Evolutionary conservation across 2,797 vertebrate species (phyloP), one percentile per base, ranked within the genome.

Genomic region (Phalloptychus januarius): DNA sequence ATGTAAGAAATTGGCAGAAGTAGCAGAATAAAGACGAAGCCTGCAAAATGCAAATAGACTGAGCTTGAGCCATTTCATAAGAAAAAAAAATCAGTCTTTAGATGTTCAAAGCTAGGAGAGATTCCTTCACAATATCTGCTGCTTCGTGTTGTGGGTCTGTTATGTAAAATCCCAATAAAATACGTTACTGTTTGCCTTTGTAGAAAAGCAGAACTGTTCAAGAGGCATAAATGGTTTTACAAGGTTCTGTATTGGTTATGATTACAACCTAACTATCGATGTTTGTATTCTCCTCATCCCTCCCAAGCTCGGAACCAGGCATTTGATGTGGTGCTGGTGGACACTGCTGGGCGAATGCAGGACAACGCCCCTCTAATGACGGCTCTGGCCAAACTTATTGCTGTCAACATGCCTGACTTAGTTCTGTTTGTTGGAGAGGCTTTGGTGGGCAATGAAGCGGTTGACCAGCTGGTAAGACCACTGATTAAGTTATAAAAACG

Each of bases 311-410:
- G 98, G 33, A 98, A 98, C 92, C 98, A 99, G 93, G 94, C 90
- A 36, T 98, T 98, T 42, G 97, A 99, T 0, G 98, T 99, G 93
- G 98, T 99, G 81, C 93, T 99, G 95, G 98, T 99, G 94, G 98
- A 99, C 94, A 99, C 98, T 0, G 98, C 98, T 0, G 98, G 98
- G 77, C 98, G 98, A 75, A 99, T 99, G 98, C 98, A 99, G 95
- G 98, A 99, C 95, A 99, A 99, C 0, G 96, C 96, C 6, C 98
- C 98, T 12, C 91, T 99, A 80, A 99, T 99, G 98, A 98, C 97
- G 0, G 98, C 98, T 0, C 91, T 99, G 94, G 98, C 98, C 75
- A 99, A 99, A 87, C 97, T 99, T 67, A 99, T 99, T 0, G 97
- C 98, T 0, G 97, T 99, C 92, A 99, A 99, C 5, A 95, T 97